Evolutionary conservation across 2,888 invertebrate species (phyloP).

Genomic region (Drosophila antonietae): DNA sequence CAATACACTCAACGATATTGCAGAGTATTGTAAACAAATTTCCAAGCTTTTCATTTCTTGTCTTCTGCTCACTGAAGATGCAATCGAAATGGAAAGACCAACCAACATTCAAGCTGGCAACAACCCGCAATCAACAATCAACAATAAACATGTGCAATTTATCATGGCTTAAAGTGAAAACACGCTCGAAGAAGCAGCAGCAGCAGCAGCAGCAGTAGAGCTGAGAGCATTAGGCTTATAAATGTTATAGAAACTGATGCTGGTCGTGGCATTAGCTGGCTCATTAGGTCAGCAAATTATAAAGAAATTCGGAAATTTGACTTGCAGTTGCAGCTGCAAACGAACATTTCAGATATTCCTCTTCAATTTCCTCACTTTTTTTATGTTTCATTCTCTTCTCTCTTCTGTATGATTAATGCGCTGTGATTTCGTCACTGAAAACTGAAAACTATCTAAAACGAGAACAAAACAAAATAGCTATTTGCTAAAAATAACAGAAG

Average conservation of each 20-base stretch:
- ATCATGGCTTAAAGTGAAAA: slow-evolving; percentile 72
- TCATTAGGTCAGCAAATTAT: slow-evolving; percentile 65
- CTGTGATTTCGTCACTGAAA: slow-evolving; percentile 38
- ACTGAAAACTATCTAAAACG: slow-evolving; percentile 14
- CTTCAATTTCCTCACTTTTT: slow-evolving; percentile 1
- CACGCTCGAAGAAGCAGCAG: slow-evolving; percentile 31
- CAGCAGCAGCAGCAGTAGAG: slow-evolving; percentile 30
- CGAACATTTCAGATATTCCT: slow-evolving; percentile 16
- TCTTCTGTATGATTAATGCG: slow-evolving; percentile 61
- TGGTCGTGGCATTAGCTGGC: slow-evolving; percentile 34
- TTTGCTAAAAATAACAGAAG: slow-evolving; percentile 50
- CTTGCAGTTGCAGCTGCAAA: slow-evolving; percentile 34
- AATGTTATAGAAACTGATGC: slow-evolving; percentile 49
- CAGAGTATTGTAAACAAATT: slow-evolving; percentile 5
- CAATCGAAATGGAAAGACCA: slow-evolving; percentile 58
- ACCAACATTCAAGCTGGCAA: slow-evolving; percentile 31
- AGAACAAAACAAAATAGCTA: slow-evolving; percentile 22
- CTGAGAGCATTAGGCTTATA: slow-evolving; percentile 19
- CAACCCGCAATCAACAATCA: slow-evolving; percentile 34
- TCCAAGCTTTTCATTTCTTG: slow-evolving; percentile 8
- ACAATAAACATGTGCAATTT: slow-evolving; percentile 65
- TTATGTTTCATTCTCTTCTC: neutral
- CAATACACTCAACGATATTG: neutral
- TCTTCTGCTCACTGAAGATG: slow-evolving; percentile 46
- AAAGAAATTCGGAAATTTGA: slow-evolving; percentile 44